phyloP scores from a whole-genome alignment of 2,888 invertebrate species.

The Steinernema scapterisci region DNA sequence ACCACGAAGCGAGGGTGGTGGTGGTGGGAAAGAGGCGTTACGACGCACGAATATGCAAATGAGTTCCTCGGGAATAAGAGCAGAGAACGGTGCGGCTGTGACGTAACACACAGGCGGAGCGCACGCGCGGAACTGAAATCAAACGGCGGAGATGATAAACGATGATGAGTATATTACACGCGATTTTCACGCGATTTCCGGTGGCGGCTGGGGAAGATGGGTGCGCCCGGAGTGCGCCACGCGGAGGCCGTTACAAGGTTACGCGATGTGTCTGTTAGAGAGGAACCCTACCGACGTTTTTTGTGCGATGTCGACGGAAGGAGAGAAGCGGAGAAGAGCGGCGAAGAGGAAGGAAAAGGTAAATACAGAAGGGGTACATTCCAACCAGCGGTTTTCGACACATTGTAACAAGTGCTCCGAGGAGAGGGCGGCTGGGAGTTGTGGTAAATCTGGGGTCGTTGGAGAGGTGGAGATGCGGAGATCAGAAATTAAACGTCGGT shows the following conservation, averaged over 20 bases:
- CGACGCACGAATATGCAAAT: slow-evolving; percentile 12
- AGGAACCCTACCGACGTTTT: not conserved
- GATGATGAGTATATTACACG: no score
- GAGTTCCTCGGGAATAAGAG: not conserved
- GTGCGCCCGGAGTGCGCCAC: not conserved
- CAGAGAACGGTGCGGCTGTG: slow-evolving; percentile 16
- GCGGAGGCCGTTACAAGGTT: not conserved
- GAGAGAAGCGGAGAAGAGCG: not conserved
- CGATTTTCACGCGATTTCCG: not conserved
- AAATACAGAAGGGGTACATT: not conserved
- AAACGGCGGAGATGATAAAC: not conserved
- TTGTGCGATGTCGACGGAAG: not conserved
- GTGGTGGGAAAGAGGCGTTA: slow-evolving; percentile 3
- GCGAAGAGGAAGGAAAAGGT: not conserved
- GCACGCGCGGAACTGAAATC: not conserved
- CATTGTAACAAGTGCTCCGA: not conserved
- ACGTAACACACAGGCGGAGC: not conserved
- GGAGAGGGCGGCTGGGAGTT: not conserved
- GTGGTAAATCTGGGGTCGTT: no score
- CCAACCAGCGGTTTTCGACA: not conserved
- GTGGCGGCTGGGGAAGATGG: not conserved
- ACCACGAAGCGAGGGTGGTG: not conserved
- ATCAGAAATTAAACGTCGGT: no score
- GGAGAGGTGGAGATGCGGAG: no score
- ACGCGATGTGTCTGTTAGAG: not conserved